Conservation (phyloP, 1,140 invertebrate genomes). For the Kradibia gibbosae region DNA sequence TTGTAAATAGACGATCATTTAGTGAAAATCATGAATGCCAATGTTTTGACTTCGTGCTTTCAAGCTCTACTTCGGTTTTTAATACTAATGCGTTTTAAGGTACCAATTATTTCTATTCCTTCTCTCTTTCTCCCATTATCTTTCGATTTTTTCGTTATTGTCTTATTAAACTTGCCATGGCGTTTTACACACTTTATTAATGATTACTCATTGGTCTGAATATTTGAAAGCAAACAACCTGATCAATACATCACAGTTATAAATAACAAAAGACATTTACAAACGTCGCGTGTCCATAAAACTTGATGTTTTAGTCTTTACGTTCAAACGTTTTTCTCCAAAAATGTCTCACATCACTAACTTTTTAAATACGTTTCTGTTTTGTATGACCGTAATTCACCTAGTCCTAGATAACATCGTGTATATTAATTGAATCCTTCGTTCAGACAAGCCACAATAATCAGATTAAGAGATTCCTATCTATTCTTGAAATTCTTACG, state of each 20-base stretch:
- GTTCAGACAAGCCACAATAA: background rate
- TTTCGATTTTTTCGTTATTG: background rate
- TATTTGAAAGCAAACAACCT: background rate
- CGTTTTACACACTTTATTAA: background rate
- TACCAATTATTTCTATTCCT: background rate
- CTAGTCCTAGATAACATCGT: background rate
- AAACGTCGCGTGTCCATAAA: background rate
- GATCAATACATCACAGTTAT: background rate
- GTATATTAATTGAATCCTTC: background rate
- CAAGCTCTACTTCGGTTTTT: background rate
- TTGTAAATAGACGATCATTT: background rate
- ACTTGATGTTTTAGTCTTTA: background rate
- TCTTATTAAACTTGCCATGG: background rate
- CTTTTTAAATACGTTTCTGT: too few species aligned
- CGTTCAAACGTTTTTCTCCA: background rate
- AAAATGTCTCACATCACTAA: background rate
- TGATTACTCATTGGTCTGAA: constrained; percentile 6
- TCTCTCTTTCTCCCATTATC: background rate
- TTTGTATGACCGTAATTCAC: background rate
- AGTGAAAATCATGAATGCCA: background rate
- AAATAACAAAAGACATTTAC: background rate
- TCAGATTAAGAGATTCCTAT: background rate
- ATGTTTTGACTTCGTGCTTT: background rate
- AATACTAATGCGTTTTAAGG: background rate
- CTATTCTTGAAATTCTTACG: background rate